Evolutionary conservation across 2,888 invertebrate genomes (phyloP).

Genomic region (Cataglyphis albicans): DNA sequence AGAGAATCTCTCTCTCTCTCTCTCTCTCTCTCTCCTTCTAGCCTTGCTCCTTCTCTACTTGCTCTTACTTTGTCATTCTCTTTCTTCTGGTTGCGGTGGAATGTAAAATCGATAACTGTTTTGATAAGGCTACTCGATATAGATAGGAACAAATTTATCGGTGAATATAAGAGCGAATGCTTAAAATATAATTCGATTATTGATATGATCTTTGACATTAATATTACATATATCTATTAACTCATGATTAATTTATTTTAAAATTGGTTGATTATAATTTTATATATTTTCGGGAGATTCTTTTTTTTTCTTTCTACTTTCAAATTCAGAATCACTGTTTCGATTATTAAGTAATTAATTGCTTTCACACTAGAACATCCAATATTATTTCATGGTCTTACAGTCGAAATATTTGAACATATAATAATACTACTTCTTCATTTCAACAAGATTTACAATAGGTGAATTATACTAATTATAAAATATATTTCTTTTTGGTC

Average conservation of each 20-base stretch:
- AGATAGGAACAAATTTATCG: background rate
- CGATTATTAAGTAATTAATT: background rate
- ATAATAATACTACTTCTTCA: background rate
- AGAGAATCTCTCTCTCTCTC: conserved; percentile 32
- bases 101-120: conserved; percentile 62
- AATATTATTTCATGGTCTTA: background rate
- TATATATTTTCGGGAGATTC: background rate
- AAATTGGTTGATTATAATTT: background rate
- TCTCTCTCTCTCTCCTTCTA: conserved; percentile 9
- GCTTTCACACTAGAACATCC: background rate
- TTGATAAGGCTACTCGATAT: conserved; percentile 15
- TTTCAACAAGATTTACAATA: background rate
- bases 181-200: conserved; percentile 7
- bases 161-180: background rate
- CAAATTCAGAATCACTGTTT: background rate
- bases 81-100: conserved; percentile 40
- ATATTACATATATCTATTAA: background rate
- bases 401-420: background rate
- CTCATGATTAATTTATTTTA: background rate
- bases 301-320: background rate
- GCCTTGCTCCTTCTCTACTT: conserved; percentile 18
- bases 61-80: conserved; percentile 42
- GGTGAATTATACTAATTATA: too few relatives aligned
- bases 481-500: background rate
- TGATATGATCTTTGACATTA: background rate